Conservation (phyloP, 2,888 invertebrate species). For the Dasysyrphus albostriatus region DNA sequence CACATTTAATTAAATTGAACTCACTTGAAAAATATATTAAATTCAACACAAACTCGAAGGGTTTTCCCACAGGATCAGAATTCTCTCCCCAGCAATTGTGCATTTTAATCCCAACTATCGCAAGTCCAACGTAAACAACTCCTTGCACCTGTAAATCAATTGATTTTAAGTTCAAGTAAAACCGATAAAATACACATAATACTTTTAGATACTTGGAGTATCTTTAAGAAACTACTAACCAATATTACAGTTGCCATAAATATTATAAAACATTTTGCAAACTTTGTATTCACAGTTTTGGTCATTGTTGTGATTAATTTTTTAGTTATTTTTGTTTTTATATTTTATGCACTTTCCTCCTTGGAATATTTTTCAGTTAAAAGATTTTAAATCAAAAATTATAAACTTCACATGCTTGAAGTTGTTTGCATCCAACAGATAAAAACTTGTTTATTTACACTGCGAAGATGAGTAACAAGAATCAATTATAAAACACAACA, state of each 20-base stretch:
- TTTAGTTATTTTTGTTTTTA: neutral
- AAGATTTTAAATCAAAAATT: slow-evolving; percentile 4
- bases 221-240: slow-evolving; percentile 77
- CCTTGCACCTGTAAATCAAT: slow-evolving; percentile 80
- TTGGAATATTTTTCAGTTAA: slow-evolving; percentile 3
- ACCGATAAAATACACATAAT: neutral
- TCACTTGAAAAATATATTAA: slow-evolving; percentile 80
- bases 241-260: slow-evolving; percentile 81
- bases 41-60: slow-evolving; percentile 80
- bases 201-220: neutral
- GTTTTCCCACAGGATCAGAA: slow-evolving; percentile 76
- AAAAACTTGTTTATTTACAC: slow-evolving; percentile 72
- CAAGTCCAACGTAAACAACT: slow-evolving; percentile 78
- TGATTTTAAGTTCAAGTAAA: slow-evolving; percentile 2
- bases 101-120: slow-evolving; percentile 80
- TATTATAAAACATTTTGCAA: slow-evolving; percentile 82
- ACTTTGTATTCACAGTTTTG: slow-evolving; percentile 79
- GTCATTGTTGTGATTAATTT: slow-evolving; percentile 77
- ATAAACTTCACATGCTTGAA: slow-evolving; percentile 52
- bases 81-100: slow-evolving; percentile 77
- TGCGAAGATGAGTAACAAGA: slow-evolving; percentile 48
- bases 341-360: slow-evolving; percentile 23
- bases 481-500: slow-evolving; percentile 27
- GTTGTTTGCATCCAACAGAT: slow-evolving; percentile 53
- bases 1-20: slow-evolving; percentile 46